Evolutionary conservation across 2,888 invertebrate species (phyloP), one percentile per base, ranked within the genome.

Genomic region (Diadegma fenestrale): DNA sequence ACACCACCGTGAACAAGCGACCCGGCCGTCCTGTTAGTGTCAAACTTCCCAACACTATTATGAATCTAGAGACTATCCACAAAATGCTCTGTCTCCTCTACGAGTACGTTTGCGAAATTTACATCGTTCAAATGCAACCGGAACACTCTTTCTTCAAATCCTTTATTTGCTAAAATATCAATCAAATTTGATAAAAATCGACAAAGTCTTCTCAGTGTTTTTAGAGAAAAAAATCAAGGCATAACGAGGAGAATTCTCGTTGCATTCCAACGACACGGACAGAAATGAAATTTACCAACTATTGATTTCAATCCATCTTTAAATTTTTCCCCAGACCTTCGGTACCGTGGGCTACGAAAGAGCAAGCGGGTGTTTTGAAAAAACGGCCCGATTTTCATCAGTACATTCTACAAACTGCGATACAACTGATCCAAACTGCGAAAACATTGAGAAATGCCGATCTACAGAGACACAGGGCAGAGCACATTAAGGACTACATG

Each of bases 321-420:
- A 87, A 88, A 10, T 51, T 26, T 61, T 43, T 45, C 14, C 0
- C 8, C 90, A 95, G 96, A 66, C 95, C 95, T 66, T 93, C 94
- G 2, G 94, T 96, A 0, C 63, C 94, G 0, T 96, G 96, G 96
- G 94, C 95, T 0, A 94, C 95, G 0, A 71, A 92, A 1, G 95
- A 95, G 19, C 95, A 96, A 84, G 94, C 95, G 8, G 95, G 94
- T 79, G 89, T 94, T 22, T 89, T 96, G 14, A 95, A 95, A 86
- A 93, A 94, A 0, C 95, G 95, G 0, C 92, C 94, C 0, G 95
- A 95, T 61, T 95, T 96, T 89, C 96, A 96, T 91, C 94, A 94
- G 33, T 96, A 95, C 92, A 93, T 95, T n/a, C 88, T 96, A 82
- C 94, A 95, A 80, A 93, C 93, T 0, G 94, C 94, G 0, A 88